phyloP scores from a whole-genome alignment of 1,140 invertebrate genomes.

The Caerostris extrusa region DNA sequence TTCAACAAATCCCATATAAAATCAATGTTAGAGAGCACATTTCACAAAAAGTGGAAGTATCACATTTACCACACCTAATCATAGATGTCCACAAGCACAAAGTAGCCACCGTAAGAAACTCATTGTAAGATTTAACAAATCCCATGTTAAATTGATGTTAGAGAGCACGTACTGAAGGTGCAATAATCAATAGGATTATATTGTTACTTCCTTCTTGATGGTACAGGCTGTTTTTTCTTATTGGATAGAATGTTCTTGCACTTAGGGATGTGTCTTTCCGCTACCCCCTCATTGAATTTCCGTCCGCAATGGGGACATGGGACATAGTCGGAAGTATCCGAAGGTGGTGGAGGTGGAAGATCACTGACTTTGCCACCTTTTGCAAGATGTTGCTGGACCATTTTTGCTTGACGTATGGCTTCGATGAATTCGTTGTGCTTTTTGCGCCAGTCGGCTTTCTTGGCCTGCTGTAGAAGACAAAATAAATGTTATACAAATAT shows the following conservation, averaged over 20 bases:
- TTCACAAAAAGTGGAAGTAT: too few species aligned
- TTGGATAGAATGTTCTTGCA: conserved; percentile 84
- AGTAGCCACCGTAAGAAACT: too few species aligned
- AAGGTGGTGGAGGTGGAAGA: conserved; percentile 92
- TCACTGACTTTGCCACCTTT: conserved; percentile 92
- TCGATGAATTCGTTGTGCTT: conserved; percentile 85
- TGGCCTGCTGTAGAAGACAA: conserved; percentile 38
- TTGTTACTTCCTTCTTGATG: conserved; percentile 45
- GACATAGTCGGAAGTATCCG: conserved; percentile 82
- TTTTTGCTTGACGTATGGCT: conserved; percentile 89
- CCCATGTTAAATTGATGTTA: not conserved
- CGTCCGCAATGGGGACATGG: conserved; percentile 91
- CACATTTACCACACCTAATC: too few species aligned
- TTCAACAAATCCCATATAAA: too few species aligned
- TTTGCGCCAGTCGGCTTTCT: conserved; percentile 83
- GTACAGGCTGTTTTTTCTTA: conserved; percentile 55
- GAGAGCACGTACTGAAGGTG: not conserved
- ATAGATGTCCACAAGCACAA: too few species aligned
- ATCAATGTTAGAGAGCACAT: too few species aligned
- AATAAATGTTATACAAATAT: not conserved
- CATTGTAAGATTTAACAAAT: not conserved
- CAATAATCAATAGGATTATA: not conserved
- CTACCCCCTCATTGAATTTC: conserved; percentile 92
- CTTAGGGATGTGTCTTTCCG: conserved; percentile 94
- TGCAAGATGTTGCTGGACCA: conserved; percentile 90